Evolutionary conservation across 2,797 vertebrate species (phyloP).

Genomic region (Anolis apletophallus): DNA sequence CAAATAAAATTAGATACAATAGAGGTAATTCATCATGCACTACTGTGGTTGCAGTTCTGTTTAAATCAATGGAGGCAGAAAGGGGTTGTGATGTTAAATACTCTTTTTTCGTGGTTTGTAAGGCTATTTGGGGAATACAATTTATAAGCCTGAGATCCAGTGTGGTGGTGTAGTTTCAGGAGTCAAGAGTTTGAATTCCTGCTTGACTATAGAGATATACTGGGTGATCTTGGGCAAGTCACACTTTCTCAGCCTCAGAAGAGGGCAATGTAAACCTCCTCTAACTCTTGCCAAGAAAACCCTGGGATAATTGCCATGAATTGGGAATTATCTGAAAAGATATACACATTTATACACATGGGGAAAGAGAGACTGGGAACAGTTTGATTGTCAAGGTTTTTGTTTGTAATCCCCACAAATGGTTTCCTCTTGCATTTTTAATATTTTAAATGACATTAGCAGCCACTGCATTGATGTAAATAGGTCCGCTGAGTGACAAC

Average conservation of each 20-base stretch:
- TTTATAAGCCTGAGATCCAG: not conserved
- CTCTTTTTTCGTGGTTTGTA: not conserved
- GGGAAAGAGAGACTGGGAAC: not conserved
- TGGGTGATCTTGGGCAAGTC: too few species aligned
- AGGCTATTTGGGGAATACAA: not conserved
- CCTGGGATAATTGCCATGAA: too few species aligned
- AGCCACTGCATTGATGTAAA: not conserved
- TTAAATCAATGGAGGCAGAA: not conserved
- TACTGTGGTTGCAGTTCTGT: not conserved
- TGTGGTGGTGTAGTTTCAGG: not conserved
- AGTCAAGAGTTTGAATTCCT: too few species aligned
- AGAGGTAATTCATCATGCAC: not conserved
- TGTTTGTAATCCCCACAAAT: not conserved
- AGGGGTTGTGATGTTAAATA: not conserved
- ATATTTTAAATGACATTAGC: not conserved
- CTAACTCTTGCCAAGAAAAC: too few species aligned
- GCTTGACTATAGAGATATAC: too few species aligned
- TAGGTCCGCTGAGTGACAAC: not conserved
- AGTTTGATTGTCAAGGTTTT: not conserved
- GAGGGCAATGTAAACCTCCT: too few species aligned
- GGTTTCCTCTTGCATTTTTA: not conserved
- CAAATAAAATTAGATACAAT: not conserved
- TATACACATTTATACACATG: not conserved
- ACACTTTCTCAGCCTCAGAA: too few species aligned
- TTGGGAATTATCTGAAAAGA: not conserved